Evolutionary conservation across 2,888 invertebrate genomes (phyloP), one percentile per base, ranked within the genome.

Genomic region (Pecten maximus): DNA sequence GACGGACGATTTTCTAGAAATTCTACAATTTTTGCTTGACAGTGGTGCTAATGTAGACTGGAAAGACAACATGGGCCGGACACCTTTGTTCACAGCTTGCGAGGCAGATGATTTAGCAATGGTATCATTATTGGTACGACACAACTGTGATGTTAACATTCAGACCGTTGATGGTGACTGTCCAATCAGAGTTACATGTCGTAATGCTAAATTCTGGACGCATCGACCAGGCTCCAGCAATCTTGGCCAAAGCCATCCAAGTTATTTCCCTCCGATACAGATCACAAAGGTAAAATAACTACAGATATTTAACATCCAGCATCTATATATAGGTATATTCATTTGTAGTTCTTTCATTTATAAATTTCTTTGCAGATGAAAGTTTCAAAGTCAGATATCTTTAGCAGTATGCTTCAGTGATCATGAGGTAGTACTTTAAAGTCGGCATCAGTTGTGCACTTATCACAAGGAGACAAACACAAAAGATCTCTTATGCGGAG

Each of bases 121-220:
- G 40, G 95, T 95, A 0, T 93, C 92, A 48, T 91, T 95, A 16
- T 92, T 95, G n/a, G 92, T 95, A n/a, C 90, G 93, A 15, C 93
- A 93, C 23, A 93, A 94, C 23, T 94, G 95, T 92, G 93, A 95
- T 92, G 95, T 95, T 15, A 95, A 95, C 90, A 91, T 94, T 16
- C 93, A 93, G 87, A 94, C 95, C 12, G 93, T 94, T 19, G 92
- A 93, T 88, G 95, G 95, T 0, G 95, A 95, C 48, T 94, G 95
- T 8, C 94, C 95, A 0, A 94, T 95, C 91, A 95, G 94, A 90
- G 93, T 95, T 0, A 94, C 95, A 15, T 96, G 96, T 89, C 92
- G 95, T 87, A 95, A 95, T 93, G 95, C 96, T 10, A 95, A 95
- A 74, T 95, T 95, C 54, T 95, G 95, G 95, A 95, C 95, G 19